Evolutionary conservation across 64 coral and sea anemone genomes (phyloP).

Genomic region (Pocillopora verrucosa): DNA sequence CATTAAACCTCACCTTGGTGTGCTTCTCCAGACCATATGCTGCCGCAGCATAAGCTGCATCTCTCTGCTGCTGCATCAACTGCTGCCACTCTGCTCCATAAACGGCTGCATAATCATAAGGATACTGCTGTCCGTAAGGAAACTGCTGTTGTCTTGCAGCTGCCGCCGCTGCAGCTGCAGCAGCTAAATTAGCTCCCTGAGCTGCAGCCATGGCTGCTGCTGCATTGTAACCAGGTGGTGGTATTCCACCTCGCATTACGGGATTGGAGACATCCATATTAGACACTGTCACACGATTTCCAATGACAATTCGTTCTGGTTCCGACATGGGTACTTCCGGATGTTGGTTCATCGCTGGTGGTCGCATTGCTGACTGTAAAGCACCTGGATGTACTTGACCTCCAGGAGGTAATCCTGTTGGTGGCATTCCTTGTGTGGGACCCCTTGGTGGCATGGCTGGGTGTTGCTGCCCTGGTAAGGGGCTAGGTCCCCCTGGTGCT

Average conservation of each 20-base stretch:
- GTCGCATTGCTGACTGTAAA: constrained; percentile 32
- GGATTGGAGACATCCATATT: constrained; percentile 53
- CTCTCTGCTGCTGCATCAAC: constrained; percentile 57
- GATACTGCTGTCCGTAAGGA: constrained; percentile 47
- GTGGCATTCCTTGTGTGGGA: constrained; percentile 8
- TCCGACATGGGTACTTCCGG: constrained; percentile 32
- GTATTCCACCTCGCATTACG: constrained; percentile 37
- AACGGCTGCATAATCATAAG: constrained; percentile 57
- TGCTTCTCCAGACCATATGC: constrained; percentile 57
- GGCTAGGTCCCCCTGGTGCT: constrained; percentile 13
- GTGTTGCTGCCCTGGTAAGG: constrained; percentile 40
- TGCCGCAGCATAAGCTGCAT: constrained; percentile 60
- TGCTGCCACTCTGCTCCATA: constrained; percentile 61
- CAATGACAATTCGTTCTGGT: constrained; percentile 51
- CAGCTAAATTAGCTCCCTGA: constrained; percentile 22
- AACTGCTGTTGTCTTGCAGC: constrained; percentile 36
- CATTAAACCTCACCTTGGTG: constrained; percentile 7
- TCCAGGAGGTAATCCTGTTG: constrained; percentile 3
- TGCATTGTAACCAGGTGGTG: constrained; percentile 16
- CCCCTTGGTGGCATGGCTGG: constrained; percentile 10
- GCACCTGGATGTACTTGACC: constrained; percentile 16
- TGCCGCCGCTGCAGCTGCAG: constrained; percentile 58
- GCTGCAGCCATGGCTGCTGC: constrained; percentile 32
- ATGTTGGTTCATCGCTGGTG: constrained; percentile 17
- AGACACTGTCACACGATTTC: constrained; percentile 61